phyloP scores from a whole-genome alignment of 2,113 vertebrate genomes.

The Corvus cornix region DNA sequence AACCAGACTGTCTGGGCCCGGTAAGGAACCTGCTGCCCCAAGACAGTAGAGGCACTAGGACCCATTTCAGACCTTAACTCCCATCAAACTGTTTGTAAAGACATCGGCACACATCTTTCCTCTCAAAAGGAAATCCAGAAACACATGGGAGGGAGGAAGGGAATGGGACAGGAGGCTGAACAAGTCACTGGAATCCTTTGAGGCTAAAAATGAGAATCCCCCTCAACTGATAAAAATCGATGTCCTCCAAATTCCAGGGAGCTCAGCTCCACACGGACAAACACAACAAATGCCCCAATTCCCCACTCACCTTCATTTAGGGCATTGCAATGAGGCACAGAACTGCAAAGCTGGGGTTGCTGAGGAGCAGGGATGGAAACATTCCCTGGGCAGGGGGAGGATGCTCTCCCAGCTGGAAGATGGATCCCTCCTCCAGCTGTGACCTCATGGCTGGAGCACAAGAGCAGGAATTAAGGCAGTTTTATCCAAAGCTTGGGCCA shows the following conservation, averaged over 20 bases:
- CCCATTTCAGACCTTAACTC: background rate
- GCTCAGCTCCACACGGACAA: background rate
- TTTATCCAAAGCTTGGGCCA: background rate
- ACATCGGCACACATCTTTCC: background rate
- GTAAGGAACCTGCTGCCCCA: background rate
- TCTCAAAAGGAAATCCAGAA: background rate
- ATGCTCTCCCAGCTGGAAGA: background rate
- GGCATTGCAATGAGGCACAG: background rate
- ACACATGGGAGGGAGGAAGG: background rate
- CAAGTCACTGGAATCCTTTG: background rate
- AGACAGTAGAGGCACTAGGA: background rate
- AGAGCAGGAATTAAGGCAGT: background rate
- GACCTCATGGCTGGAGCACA: background rate
- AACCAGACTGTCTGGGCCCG: background rate
- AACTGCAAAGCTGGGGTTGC: background rate
- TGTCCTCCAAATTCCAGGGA: background rate
- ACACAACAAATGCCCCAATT: background rate
- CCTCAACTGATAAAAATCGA: background rate
- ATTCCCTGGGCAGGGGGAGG: background rate
- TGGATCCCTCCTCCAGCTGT: background rate
- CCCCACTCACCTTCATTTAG: background rate
- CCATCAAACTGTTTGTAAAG: background rate
- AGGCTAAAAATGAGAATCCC: conserved; percentile 1
- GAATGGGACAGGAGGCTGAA: background rate
- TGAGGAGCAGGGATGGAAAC: background rate